A percentile compares a stretch with the other conserved stretches of the same genome.
Conservation (phyloP, 1,140 invertebrate species). For the Aleiodes sp. region DNA sequence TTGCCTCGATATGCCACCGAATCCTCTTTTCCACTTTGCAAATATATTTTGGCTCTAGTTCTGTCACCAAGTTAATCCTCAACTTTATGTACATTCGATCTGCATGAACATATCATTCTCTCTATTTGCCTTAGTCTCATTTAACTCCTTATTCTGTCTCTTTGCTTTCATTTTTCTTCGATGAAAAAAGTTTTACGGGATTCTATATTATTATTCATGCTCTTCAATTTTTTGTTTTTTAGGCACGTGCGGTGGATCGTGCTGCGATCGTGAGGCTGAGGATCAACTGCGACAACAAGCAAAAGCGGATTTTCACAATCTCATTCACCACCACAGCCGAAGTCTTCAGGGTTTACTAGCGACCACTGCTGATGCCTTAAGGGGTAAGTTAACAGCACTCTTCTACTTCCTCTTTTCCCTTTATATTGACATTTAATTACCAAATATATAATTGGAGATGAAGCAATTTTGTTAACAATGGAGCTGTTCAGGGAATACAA, state of each 20-base stretch:
- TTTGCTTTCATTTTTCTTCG: not conserved
- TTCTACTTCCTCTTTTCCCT: not conserved
- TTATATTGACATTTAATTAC: not conserved
- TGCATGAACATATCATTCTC: not conserved
- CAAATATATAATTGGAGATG: not conserved
- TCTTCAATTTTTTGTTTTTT: conserved; percentile 32
- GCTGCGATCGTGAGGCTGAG: conserved; percentile 70
- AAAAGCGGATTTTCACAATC: conserved; percentile 67
- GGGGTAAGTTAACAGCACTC: conserved; percentile 65
- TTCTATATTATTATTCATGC: conserved; percentile 4
- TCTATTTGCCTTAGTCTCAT: not conserved
- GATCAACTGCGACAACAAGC: conserved; percentile 67
- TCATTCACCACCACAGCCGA: conserved; percentile 71
- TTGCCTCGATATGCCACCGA: not conserved
- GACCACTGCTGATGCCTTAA: conserved; percentile 70
- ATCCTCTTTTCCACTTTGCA: not conserved
- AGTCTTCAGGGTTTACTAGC: conserved; percentile 72
- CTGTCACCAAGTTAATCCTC: not conserved
- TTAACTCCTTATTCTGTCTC: not conserved
- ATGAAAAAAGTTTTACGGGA: not conserved
- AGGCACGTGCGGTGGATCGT: conserved; percentile 69
- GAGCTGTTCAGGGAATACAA: no score
- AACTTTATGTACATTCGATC: not conserved
- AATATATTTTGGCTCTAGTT: not conserved
- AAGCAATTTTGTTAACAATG: no score